These are phyloP conservation scores for Microchrysa polita DNA, from an alignment of 2,888 invertebrate genomes.

Conservation along the genomic window DNA sequence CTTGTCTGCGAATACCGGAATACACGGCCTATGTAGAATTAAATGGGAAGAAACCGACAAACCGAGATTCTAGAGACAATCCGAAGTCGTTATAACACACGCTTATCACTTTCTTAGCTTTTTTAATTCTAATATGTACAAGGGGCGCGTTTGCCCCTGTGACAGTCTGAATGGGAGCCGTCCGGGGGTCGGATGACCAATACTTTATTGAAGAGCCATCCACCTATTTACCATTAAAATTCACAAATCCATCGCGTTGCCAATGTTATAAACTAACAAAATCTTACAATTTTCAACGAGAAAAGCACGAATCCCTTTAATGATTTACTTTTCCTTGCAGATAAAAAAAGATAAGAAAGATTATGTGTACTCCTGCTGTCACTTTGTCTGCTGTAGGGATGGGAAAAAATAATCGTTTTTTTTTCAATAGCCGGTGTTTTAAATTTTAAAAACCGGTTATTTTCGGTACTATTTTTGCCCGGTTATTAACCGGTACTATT, in stretches of 20 bases:
- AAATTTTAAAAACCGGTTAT: too few species aligned
- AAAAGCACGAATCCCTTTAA: background rate
- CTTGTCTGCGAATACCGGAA: background rate
- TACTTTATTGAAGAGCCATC: background rate
- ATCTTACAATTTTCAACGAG: background rate
- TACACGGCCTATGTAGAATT: too few species aligned
- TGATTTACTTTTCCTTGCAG: too few species aligned
- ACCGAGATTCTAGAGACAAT: background rate
- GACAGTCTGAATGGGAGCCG: slow-evolving; percentile 4
- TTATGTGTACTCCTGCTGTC: too few species aligned
- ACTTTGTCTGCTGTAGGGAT: too few species aligned
- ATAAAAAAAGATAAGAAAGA: too few species aligned
- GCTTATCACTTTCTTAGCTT: slow-evolving; percentile 26
- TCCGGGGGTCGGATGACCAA: slow-evolving; percentile 18
- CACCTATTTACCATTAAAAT: background rate
- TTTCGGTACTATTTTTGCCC: too few species aligned
- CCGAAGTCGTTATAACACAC: background rate
- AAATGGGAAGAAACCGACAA: too few species aligned
- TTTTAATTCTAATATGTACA: slow-evolving; percentile 33
- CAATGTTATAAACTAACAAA: background rate
- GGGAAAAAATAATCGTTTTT: too few species aligned
- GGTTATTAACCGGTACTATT: too few species aligned
- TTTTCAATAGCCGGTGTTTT: too few species aligned
- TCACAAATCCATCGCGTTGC: background rate
- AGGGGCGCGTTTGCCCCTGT: slow-evolving; percentile 28